Conservation (phyloP, 2,113 vertebrate species). For the Apeltes quadracus region DNA sequence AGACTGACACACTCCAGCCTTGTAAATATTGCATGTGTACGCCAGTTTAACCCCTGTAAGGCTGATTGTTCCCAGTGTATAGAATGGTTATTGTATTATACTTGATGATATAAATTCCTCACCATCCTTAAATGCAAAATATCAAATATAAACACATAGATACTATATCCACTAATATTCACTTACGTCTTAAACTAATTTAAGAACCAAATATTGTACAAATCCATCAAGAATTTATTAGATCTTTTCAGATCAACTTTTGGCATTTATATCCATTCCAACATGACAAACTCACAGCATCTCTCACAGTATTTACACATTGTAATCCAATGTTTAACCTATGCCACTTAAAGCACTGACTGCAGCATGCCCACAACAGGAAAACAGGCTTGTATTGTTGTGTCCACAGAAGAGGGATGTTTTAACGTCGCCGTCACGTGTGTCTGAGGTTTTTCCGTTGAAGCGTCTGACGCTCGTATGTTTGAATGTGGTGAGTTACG, state of each 20-base stretch:
- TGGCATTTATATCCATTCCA: conserved; percentile 41
- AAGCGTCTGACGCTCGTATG: conserved; percentile 7
- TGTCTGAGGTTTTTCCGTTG: conserved; percentile 15
- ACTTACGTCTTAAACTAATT: conserved; percentile 68
- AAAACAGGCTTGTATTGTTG: conserved; percentile 54
- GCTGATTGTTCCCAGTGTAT: conserved; percentile 73
- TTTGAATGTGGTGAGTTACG: conserved; percentile 27
- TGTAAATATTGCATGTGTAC: conserved; percentile 82
- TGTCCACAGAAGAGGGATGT: conserved; percentile 42
- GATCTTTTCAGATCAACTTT: conserved; percentile 44
- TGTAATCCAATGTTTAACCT: conserved; percentile 61
- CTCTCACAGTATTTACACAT: conserved; percentile 63
- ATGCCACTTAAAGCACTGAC: conserved; percentile 50
- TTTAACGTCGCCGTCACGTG: conserved; percentile 49
- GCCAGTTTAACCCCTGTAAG: conserved; percentile 56
- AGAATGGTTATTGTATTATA: conserved; percentile 67
- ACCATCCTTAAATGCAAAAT: conserved; percentile 55
- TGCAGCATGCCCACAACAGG: conserved; percentile 69
- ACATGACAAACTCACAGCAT: conserved; percentile 32
- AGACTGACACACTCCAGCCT: conserved; percentile 47
- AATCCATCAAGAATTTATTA: conserved; percentile 44
- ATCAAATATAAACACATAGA: conserved; percentile 46
- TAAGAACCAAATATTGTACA: conserved; percentile 68
- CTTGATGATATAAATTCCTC: conserved; percentile 56
- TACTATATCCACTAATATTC: conserved; percentile 63